Evolutionary conservation across 2,888 invertebrate species (phyloP), one percentile per base, ranked within the genome.

Genomic region (Leptogaster cylindrica): DNA sequence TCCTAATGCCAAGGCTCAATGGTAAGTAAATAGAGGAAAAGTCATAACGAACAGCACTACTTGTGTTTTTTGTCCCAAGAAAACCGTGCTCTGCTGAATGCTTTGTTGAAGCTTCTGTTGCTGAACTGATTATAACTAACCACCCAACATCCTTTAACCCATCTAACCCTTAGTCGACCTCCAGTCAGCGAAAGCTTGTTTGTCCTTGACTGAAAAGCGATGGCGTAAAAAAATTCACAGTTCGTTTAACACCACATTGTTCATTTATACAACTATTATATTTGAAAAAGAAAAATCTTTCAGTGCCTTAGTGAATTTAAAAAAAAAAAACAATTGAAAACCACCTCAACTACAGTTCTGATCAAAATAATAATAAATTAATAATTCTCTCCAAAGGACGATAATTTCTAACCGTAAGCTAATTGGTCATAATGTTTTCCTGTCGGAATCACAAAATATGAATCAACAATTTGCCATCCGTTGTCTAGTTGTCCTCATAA

Each of bases 1-100:
- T 39, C 61, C 23, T 48, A 48, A 58, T 61, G 61, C 41, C 41
- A 41, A 63, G 51, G 64, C 46, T 64, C 63, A 63, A 44, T 69
- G 69, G 69, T 69, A 69, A 69, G 64, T 69, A 66, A 69, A 69
- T 69, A 69, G 66, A 69, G 66, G 69, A 69, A 66, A 69, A 69
- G 69, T 69, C 69, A 69, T 69, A 69, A 69, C 69, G 69, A 69
- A 68, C 63, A 51, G 64, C 52, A 63, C 28, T 48, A 52, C 66
- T 69, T n/a, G n/a, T n/a, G n/a, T n/a, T n/a, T 69, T 69, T 69
- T 66, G 46, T 44, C 27, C 23, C 44, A 27, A n/a, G 44, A 10
- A 28, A 44, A 41, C 36, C 44, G 44, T 44, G 14, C 31, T 61
- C 68, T 68, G 68, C 66, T 66, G 68, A 65, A 61, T 68, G 66